Evolutionary conservation across 1,140 invertebrate species (phyloP).

Genomic region (Kradibia gibbosae): DNA sequence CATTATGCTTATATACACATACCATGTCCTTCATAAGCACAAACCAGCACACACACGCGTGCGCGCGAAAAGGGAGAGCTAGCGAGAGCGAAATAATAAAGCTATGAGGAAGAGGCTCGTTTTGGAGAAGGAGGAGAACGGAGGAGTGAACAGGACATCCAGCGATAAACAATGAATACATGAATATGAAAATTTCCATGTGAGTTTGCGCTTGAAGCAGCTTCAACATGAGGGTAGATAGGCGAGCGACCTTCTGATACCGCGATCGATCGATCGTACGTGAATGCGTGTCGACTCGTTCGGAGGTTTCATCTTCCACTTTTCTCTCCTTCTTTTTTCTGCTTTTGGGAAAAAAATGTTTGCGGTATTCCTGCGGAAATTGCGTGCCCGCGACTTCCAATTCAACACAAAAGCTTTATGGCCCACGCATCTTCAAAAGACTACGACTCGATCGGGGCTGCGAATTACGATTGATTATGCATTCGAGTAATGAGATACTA

Average conservation of each 20-base stretch:
- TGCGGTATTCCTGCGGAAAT: slow-evolving; percentile 20
- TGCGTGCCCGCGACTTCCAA: slow-evolving; percentile 31
- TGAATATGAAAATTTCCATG: slow-evolving; percentile 66
- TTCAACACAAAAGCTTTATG: not conserved
- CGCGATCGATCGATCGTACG: slow-evolving; percentile 43
- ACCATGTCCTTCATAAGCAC: too few relatives aligned
- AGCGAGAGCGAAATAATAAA: slow-evolving; percentile 3
- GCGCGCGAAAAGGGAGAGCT: not conserved
- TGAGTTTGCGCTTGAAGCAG: slow-evolving; percentile 50
- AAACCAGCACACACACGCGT: too few relatives aligned
- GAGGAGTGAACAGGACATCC: slow-evolving; percentile 15
- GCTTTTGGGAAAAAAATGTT: slow-evolving; percentile 22
- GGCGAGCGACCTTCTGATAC: slow-evolving; percentile 29
- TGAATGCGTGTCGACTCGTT: slow-evolving; percentile 20
- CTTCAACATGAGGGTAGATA: slow-evolving; percentile 25
- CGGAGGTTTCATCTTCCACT: not conserved
- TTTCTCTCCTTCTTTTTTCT: not conserved
- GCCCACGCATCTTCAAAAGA: not conserved
- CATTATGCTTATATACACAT: slow-evolving; percentile 20
- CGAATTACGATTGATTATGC: slow-evolving; percentile 38
- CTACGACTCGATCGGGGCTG: slow-evolving; percentile 4
- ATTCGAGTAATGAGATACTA: slow-evolving; percentile 27
- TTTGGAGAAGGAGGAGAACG: not conserved
- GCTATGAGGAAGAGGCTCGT: not conserved
- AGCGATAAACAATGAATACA: slow-evolving; percentile 66